Percentiles rank a stretch among this genome's conserved stretches.
Evolutionary conservation across 2,888 invertebrate species (phyloP).

Genomic region (Mycalesis mineus): DNA sequence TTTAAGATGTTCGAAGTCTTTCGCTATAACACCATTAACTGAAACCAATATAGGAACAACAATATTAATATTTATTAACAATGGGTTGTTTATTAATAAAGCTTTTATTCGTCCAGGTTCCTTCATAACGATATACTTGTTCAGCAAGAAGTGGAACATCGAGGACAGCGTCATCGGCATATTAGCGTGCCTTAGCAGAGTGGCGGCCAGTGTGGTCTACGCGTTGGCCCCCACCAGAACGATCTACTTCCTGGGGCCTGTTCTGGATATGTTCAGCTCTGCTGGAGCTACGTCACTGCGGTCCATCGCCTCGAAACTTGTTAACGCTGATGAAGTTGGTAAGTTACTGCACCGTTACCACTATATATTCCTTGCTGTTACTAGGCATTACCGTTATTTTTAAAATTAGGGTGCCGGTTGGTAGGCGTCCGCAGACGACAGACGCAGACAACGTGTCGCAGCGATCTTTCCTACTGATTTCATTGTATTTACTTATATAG

Average conservation of each 20-base stretch:
- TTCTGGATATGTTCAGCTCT: conserved; percentile 76
- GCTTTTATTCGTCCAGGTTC: conserved; percentile 54
- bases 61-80: too few species aligned
- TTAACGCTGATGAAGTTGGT: conserved; percentile 77
- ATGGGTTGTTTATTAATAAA: not conserved
- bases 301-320: conserved; percentile 78
- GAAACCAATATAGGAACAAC: too few species aligned
- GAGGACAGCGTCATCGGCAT: conserved; percentile 73
- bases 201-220: conserved; percentile 71
- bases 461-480: too few species aligned
- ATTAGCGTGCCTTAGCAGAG: conserved; percentile 72
- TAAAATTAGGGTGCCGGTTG: too few species aligned
- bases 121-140: conserved; percentile 72
- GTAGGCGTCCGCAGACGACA: too few species aligned
- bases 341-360: conserved; percentile 37
- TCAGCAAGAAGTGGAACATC: conserved; percentile 71
- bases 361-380: too few species aligned
- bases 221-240: conserved; percentile 66
- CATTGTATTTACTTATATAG: too few species aligned
- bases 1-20: too few species aligned
- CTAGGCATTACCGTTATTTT: too few species aligned
- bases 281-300: conserved; percentile 77
- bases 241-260: conserved; percentile 73
- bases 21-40: too few species aligned
- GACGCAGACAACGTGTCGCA: too few species aligned